Base-by-base conservation (phyloP, 2,888 invertebrate species). In the Sinodicranocentrus sp. region DNA sequence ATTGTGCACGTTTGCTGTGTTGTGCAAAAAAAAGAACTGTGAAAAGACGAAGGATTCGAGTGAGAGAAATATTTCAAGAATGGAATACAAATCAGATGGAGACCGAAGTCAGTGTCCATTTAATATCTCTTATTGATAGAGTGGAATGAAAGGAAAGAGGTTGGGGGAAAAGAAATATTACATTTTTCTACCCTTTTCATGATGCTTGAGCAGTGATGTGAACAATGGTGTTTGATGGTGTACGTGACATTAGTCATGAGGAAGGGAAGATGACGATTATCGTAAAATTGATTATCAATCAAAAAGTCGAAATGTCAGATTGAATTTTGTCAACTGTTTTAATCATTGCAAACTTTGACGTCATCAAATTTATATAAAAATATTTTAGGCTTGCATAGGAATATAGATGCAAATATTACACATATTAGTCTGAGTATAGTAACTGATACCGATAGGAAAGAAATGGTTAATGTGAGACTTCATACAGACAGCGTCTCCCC, bases 51-150 rank as follows among this genome's bases (percentile, higher is more conserved):
- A 68, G 26, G 1, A 15, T n/a, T 59, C 21, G 19, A 63, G 21
- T 63, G 73, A 75, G 75, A 75, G 33, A 75, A 75, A 65, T 75
- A 75, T 65, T 75, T 75, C 75, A 75, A 75, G 63, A 75, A 75
- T 75, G 63, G 75, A 75, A 75, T 75, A 75, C 75, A 75, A 75
- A 75, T 75, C 65, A 75, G 75, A 19, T 44, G 59, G 57, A 39
- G 57, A 39, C 59, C 57, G 26, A 63, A 75, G 75, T 61, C 75
- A 75, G 59, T 63, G 75, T 59, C 63, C 75, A 75, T 75, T 75
- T 75, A 75, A 75, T 75, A 63, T 75, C 33, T 33, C 10, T 33
- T 33, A 10, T 6, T 33, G 52, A 19, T 52, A 15, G 19, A 15
- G n/a, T 17, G 52, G 52, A 52, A 52, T 52, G 52, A 15, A 52